These are phyloP conservation scores for Prosapia bicincta DNA, from an alignment of 2,888 invertebrate species.

Conservation along the genomic window DNA sequence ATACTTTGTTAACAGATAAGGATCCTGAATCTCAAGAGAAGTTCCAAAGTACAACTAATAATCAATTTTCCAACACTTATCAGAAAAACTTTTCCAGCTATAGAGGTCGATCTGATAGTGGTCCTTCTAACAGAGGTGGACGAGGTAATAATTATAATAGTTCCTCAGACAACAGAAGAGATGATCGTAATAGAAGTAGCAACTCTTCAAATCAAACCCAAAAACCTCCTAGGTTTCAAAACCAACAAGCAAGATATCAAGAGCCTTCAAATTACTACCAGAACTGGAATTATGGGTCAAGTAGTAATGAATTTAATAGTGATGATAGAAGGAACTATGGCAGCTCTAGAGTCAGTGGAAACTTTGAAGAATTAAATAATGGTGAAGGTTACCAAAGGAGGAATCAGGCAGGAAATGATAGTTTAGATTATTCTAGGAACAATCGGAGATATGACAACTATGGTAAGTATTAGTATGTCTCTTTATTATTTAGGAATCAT, in stretches of 20 bases:
- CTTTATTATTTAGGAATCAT: too few species aligned
- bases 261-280: constrained; percentile 16
- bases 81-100: constrained; percentile 4
- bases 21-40: constrained; percentile 4
- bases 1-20: constrained; percentile 12
- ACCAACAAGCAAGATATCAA: constrained; percentile 29
- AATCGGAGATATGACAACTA: constrained; percentile 14
- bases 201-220: constrained; percentile 45
- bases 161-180: constrained; percentile 3
- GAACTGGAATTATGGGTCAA: constrained; percentile 11
- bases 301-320: neutral
- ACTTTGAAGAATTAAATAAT: constrained; percentile 12
- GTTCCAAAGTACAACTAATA: constrained; percentile 3
- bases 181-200: constrained; percentile 18
- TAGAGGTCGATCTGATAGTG: constrained; percentile 14
- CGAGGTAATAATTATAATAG: constrained; percentile 17
- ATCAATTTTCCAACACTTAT: constrained; percentile 23
- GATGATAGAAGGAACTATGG: constrained; percentile 14
- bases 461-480: neutral
- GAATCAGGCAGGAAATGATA: neutral
- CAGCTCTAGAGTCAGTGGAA: neutral
- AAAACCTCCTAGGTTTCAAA: constrained; percentile 61
- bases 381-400: constrained; percentile 8
- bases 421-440: constrained; percentile 4
- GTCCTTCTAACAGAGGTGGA: neutral